These are phyloP conservation scores for Otolemur garnettii DNA, from an alignment of 2,113 vertebrate genomes.

Conservation along the genomic window DNA sequence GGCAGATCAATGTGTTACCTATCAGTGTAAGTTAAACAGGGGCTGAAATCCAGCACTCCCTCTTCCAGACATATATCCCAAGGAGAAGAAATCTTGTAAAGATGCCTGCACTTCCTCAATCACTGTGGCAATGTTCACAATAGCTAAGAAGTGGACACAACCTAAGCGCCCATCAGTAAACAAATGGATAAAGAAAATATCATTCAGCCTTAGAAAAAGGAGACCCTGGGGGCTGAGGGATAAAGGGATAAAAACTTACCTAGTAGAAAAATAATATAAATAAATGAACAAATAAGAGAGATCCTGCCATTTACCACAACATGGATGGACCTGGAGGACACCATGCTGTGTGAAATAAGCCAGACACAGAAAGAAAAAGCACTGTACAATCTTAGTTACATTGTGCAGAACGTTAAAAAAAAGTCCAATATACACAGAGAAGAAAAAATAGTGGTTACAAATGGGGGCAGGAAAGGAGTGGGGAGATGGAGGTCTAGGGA, in stretches of 20 bases:
- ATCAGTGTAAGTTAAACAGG: neutral
- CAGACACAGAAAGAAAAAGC: neutral
- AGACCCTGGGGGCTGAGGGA: neutral
- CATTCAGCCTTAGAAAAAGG: neutral
- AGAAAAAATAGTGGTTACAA: neutral
- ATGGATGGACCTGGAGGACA: neutral
- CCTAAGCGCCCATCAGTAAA: neutral
- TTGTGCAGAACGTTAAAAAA: neutral
- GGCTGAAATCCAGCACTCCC: neutral
- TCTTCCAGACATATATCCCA: no score
- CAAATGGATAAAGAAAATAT: neutral
- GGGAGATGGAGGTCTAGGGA: neutral
- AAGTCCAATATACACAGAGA: neutral
- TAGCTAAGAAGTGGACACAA: neutral
- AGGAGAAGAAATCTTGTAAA: neutral
- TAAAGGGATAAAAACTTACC: no score
- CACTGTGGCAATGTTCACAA: neutral
- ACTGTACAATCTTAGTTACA: neutral
- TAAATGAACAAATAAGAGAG: neutral
- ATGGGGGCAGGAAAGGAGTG: neutral
- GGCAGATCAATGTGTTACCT: neutral
- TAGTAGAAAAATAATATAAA: no score
- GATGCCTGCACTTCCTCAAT: neutral
- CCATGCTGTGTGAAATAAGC: neutral
- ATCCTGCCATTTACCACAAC: neutral